These are phyloP conservation scores for Liolophura sinensis DNA, from an alignment of 1,140 invertebrate species.

Conservation along the genomic window DNA sequence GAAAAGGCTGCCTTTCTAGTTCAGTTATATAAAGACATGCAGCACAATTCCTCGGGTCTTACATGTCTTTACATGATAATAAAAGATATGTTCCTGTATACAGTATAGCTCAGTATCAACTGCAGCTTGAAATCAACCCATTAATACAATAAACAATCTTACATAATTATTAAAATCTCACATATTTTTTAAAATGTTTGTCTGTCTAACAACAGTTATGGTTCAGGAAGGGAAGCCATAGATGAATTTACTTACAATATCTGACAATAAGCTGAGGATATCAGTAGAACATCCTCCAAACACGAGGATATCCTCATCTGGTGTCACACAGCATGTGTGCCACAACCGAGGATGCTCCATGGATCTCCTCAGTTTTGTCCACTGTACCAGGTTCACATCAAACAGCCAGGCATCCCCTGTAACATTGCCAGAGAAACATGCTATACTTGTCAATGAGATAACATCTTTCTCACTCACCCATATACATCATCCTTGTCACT, in stretches of 20 bases:
- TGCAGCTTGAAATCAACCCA: too few relatives aligned
- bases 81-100: too few relatives aligned
- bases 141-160: too few relatives aligned
- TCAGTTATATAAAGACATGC: too few relatives aligned
- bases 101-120: too few relatives aligned
- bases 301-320: constrained; percentile 13
- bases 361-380: constrained; percentile 3
- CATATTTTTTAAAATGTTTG: background rate
- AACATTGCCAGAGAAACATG: background rate
- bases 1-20: too few relatives aligned
- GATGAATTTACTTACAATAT: constrained; percentile 5
- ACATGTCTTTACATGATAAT: too few relatives aligned
- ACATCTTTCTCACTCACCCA: too few relatives aligned
- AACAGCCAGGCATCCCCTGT: constrained; percentile 18
- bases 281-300: constrained; percentile 22
- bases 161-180: too few relatives aligned
- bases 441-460: too few relatives aligned
- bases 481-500: too few relatives aligned
- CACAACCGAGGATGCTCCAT: constrained; percentile 11
- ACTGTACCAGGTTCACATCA: constrained; percentile 9
- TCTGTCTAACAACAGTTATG: background rate
- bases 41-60: too few relatives aligned
- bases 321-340: constrained; percentile 14
- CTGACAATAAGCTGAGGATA: constrained; percentile 7
- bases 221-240: background rate